Evolutionary conservation across 2,113 vertebrate genomes (phyloP).

Genomic region (Brachypteracias leptosomus): DNA sequence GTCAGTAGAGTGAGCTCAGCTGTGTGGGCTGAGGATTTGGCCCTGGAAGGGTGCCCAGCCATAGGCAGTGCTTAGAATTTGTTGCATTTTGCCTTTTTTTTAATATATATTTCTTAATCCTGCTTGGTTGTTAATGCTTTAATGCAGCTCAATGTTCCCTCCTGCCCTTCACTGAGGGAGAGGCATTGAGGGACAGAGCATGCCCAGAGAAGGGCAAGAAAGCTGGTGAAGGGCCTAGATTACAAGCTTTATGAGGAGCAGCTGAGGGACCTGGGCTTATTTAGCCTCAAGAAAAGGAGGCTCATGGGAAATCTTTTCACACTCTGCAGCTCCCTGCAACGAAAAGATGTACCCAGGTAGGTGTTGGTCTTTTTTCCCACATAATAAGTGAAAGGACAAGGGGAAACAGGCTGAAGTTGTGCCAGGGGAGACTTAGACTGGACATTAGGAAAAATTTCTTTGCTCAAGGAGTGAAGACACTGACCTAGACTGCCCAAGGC

Average conservation of each 20-base stretch:
- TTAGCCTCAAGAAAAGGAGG: neutral
- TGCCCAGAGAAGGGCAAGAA: neutral
- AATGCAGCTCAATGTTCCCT: accelerated
- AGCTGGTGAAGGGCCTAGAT: neutral
- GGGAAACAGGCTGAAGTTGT: neutral
- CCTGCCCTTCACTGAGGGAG: accelerated
- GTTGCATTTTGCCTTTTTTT: too few relatives aligned
- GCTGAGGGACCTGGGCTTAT: neutral
- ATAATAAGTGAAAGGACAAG: neutral
- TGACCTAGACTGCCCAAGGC: neutral
- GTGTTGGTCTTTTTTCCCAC: neutral
- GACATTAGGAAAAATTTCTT: neutral
- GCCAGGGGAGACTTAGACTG: too few relatives aligned
- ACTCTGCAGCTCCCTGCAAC: too few relatives aligned
- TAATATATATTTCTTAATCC: accelerated
- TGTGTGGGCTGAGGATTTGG: accelerated
- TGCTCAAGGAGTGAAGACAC: neutral
- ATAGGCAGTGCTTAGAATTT: accelerated
- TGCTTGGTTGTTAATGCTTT: accelerated
- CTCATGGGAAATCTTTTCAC: too few relatives aligned
- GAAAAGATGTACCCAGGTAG: neutral
- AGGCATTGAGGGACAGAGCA: neutral
- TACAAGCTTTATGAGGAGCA: neutral
- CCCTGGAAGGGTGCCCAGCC: neutral
- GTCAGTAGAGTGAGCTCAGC: neutral